Base-by-base conservation (phyloP, 2,113 vertebrate genomes). In the Tangachromis dhanisi region DNA sequence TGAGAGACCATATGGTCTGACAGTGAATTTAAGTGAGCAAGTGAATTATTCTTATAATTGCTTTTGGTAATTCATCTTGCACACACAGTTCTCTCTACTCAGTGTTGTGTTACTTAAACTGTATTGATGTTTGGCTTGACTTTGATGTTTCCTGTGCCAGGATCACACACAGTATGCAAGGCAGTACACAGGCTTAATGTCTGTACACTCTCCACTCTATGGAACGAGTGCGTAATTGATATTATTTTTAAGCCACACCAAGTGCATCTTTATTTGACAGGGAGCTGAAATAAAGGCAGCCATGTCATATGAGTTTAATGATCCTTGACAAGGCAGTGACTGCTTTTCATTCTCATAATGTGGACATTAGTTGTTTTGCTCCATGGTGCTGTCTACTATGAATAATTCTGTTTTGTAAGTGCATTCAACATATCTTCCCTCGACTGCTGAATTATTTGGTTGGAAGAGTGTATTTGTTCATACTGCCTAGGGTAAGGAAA, bases 371-470 rank as follows among this genome's bases (percentile, higher is more conserved):
- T 73, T 92, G 90, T 92, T 94, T 89, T 84, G 63, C 83, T 31
- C 53, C 9, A 4, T 10, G 38, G 89, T 79, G 61, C 89, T 85
- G 73, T 92, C 92, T 90, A 24, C 87, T 84, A 88, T 92, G 92
- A 94, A 92, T 94, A 88, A 93, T 93, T 92, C 63, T 81, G 79
- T 81, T 83, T 88, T 61, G 89, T 85, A 87, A 88, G 73, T 76
- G 73, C 91, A 16, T 86, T 85, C 79, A 88, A 83, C 76, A 90
- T 83, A 87, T 89, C 83, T 76, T 79, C 35, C 24, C 63, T 61
- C 49, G 38, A 54, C 86, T 90, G 81, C 51, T 89, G 83, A 93
- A 91, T 93, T 94, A 92, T 94, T 93, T 90, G 91, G 76, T 89
- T 90, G 87, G 84, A 84, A 68, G 82, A 90, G 73, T 86, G 85